Evolutionary conservation across 2,888 invertebrate species (phyloP), one percentile per base, ranked within the genome.

Genomic region (Elmis aenea): DNA sequence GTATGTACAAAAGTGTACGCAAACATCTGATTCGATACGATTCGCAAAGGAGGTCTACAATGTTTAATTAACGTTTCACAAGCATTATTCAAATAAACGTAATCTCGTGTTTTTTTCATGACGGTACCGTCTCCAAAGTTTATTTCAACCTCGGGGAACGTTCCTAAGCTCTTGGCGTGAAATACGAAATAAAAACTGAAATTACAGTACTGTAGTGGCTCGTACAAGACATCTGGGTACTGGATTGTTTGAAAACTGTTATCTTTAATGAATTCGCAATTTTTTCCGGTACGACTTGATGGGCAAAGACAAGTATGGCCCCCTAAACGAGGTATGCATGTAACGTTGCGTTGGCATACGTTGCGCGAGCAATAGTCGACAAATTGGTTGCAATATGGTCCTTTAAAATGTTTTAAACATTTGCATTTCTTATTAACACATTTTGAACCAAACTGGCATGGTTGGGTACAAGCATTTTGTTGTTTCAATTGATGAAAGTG

Each of bases 111-210:
- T 13, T 10, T 11, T 12, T 16, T 26, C 11, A 1, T 3, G 9
- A 14, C 5, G 1, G 18, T 16, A 13, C 35, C 35, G 28, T 35
- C 28, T 11, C 35, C 35, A 28, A 35, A 35, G 16, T 28, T 13
- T 8, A 35, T 12, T 23, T 13, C 13, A 5, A 13, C 13, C 22
- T 18, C 24, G 12, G 35, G 28, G 8, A 13, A 13, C 2, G 5
- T 1, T 5, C 35, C 35, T 10, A 28, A 3, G 2, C n/a, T 3
- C 8, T 8, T 1, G 1, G 23, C n/a, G 12, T 23, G 5, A 8
- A 35, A 27, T 0, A 35, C 10, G 13, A 26, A 35, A 16, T 27
- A 23, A 23, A 22, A 28, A 3, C 23, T 4, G 5, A 22, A 11
- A 5, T 12, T 10, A 2, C 8, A 27, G 9, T 28, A 35, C 13